phyloP scores from a whole-genome alignment of 2,797 vertebrate genomes.

The Artibeus lituratus region DNA sequence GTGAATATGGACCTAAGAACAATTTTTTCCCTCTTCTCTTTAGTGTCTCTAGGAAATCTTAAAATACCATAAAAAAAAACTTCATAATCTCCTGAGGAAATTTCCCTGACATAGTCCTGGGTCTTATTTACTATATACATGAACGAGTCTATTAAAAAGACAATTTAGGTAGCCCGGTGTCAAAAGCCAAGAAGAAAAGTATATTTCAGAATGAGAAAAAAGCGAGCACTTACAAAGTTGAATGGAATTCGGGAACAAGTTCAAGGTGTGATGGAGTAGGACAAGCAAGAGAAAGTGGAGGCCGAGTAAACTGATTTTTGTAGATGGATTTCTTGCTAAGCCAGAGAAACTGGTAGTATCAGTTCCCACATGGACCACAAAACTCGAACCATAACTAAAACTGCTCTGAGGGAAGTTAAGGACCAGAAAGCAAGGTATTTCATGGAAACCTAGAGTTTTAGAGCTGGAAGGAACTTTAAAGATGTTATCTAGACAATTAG shows the following conservation, averaged over 20 bases:
- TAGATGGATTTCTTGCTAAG: conserved; percentile 13
- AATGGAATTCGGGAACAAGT: conserved; percentile 14
- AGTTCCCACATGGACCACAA: neutral
- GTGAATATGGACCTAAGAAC: neutral
- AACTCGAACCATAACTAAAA: neutral
- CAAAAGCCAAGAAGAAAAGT: conserved; percentile 36
- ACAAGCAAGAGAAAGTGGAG: neutral
- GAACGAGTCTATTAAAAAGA: neutral
- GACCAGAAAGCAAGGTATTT: neutral
- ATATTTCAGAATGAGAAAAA: conserved; percentile 37
- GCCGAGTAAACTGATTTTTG: conserved; percentile 11
- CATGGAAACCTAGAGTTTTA: neutral
- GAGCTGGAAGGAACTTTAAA: neutral
- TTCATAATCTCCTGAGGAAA: neutral
- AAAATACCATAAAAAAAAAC: neutral
- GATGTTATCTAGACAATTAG: neutral
- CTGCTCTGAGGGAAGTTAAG: neutral
- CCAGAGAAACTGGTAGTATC: conserved; percentile 19
- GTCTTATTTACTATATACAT: neutral
- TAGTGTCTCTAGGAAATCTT: neutral
- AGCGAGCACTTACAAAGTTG: conserved; percentile 21
- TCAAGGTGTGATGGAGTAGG: neutral
- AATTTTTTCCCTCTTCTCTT: neutral
- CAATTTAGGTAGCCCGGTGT: conserved; percentile 7
- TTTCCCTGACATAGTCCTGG: neutral